Evolutionary conservation across 1,140 invertebrate species (phyloP).

Genomic region (Matsumurasca onukii): DNA sequence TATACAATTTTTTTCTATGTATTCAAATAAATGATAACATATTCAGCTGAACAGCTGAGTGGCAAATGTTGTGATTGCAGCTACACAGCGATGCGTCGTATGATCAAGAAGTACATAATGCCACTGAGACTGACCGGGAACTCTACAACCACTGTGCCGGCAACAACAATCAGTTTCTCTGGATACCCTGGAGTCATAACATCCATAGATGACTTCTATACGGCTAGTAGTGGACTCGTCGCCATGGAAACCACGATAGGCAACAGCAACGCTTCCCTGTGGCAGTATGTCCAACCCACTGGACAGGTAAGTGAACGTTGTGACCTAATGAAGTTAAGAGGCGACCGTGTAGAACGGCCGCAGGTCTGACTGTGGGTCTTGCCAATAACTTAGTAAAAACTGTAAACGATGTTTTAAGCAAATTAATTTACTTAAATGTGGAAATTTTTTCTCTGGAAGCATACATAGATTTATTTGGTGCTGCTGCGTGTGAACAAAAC

Average conservation of each 20-base stretch:
- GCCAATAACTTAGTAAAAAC: too few species aligned
- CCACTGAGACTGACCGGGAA: conserved; percentile 56
- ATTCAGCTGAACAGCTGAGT: too few species aligned
- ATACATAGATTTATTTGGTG: too few species aligned
- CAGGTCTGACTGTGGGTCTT: too few species aligned
- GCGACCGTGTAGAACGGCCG: too few species aligned
- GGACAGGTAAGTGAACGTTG: conserved; percentile 48
- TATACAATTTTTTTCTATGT: too few species aligned
- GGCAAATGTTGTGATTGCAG: conserved; percentile 43
- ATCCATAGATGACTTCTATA: conserved; percentile 72
- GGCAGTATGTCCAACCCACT: conserved; percentile 55
- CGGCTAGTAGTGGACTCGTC: conserved; percentile 63
- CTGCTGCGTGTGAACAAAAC: too few species aligned
- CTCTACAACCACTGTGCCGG: conserved; percentile 48
- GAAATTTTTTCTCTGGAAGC: too few species aligned
- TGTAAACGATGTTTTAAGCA: too few species aligned
- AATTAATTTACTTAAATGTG: too few species aligned
- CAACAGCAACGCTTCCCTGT: conserved; percentile 64
- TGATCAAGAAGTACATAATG: conserved; percentile 65
- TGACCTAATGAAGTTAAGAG: too few species aligned
- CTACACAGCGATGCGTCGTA: conserved; percentile 61
- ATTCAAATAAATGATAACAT: too few species aligned
- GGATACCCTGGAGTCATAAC: conserved; percentile 63
- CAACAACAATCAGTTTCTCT: conserved; percentile 58
- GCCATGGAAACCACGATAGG: conserved; percentile 72